Percentiles rank a stretch among this genome's conserved stretches.
phyloP scores from a whole-genome alignment of 1,140 invertebrate species.

The Aphis craccivora region DNA sequence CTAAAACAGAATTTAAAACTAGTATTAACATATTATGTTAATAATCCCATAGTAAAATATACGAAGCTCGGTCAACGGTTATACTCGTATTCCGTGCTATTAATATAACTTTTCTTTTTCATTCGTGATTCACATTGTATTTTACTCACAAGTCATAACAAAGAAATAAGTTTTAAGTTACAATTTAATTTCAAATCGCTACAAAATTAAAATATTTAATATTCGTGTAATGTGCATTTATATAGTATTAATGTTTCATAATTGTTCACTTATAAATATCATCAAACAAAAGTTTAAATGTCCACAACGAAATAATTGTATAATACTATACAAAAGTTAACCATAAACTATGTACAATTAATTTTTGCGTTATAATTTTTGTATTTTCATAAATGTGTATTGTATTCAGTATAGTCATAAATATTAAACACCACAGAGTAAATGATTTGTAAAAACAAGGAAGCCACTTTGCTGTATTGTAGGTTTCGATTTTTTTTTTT shows the following conservation, averaged over 20 bases:
- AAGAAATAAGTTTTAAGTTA: conserved; percentile 8
- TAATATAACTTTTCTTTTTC: background rate
- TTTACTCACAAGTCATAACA: background rate
- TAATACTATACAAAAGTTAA: background rate
- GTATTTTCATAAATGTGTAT: background rate
- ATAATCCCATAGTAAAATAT: background rate
- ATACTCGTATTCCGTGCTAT: background rate
- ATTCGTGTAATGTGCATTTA: background rate
- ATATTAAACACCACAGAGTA: background rate
- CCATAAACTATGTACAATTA: background rate
- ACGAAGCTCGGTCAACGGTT: background rate
- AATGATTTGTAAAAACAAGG: background rate
- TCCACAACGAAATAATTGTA: background rate
- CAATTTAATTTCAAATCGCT: conserved; percentile 1
- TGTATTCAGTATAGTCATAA: background rate
- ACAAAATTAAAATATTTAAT: background rate
- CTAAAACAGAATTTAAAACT: background rate
- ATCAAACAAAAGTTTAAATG: background rate
- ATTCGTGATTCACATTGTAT: background rate
- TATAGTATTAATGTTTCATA: background rate
- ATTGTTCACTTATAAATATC: conserved; percentile 7
- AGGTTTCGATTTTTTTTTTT: background rate
- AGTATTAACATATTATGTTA: background rate
- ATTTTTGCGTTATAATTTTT: background rate
- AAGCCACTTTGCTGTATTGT: background rate